Conservation (phyloP, 2,797 vertebrate species). For the Hemitrygon akajei region DNA sequence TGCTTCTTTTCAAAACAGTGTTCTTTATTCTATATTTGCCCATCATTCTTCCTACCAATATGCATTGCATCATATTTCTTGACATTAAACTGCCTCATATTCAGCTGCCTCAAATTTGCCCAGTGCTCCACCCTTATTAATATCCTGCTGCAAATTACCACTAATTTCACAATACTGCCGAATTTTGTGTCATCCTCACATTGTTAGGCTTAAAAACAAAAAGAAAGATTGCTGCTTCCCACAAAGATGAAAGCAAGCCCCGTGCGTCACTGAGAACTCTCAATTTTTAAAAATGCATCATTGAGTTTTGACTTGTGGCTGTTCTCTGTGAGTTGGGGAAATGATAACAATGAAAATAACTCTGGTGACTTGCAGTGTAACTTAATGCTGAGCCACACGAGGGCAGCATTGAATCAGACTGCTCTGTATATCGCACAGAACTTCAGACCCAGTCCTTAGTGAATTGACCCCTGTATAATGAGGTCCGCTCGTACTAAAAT, state of each 20-base stretch:
- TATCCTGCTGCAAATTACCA: too few relatives aligned
- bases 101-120: too few relatives aligned
- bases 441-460: not conserved
- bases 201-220: not conserved
- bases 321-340: not conserved
- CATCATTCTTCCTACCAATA: too few relatives aligned
- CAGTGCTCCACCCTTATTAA: too few relatives aligned
- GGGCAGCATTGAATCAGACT: slow-evolving; percentile 12
- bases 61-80: too few relatives aligned
- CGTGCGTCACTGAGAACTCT: not conserved
- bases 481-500: not conserved
- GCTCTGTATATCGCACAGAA: not conserved
- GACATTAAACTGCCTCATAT: too few relatives aligned
- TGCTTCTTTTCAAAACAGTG: too few relatives aligned
- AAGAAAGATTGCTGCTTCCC: not conserved
- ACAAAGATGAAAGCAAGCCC: not conserved
- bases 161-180: too few relatives aligned
- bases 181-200: too few relatives aligned
- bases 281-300: not conserved
- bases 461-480: not conserved
- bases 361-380: not conserved
- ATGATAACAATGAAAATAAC: not conserved
- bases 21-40: too few relatives aligned
- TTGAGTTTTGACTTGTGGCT: not conserved
- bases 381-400: not conserved